A percentile compares a stretch with the other conserved stretches of the same genome.
Conservation (phyloP, 1,140 invertebrate species). For the Pseudobourletiella spinata region DNA sequence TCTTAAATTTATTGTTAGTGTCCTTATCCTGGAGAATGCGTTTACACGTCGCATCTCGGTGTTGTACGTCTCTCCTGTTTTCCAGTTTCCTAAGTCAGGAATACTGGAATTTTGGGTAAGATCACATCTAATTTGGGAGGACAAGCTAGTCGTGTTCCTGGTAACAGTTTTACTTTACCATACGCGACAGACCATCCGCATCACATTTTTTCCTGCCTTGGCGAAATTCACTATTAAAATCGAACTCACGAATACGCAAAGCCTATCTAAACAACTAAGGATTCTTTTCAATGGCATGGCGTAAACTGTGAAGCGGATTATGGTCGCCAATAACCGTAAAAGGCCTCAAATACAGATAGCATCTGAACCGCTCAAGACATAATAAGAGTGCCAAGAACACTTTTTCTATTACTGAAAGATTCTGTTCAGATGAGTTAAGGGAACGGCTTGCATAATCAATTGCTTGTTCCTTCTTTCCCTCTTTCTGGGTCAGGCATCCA, state of each 20-base stretch:
- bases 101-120: too few relatives aligned
- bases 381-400: constrained; percentile 39
- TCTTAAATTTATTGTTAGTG: too few relatives aligned
- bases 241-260: constrained; percentile 11
- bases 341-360: neutral
- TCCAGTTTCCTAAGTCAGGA: too few relatives aligned
- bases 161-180: constrained; percentile 23
- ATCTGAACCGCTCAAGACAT: neutral
- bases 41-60: too few relatives aligned
- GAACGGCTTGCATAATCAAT: constrained; percentile 43
- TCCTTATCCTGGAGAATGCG: neutral
- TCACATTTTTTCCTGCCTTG: neutral
- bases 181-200: constrained; percentile 11
- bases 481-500: constrained; percentile 43
- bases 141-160: neutral
- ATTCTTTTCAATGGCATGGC: neutral
- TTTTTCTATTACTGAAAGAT: constrained; percentile 40
- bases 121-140: too few relatives aligned
- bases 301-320: neutral
- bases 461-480: constrained; percentile 37
- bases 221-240: constrained; percentile 8
- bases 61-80: too few relatives aligned
- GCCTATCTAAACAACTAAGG: constrained; percentile 37
- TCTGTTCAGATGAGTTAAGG: constrained; percentile 38
- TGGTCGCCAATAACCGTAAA: neutral